Percentiles rank a stretch among this genome's conserved stretches.
phyloP scores from a whole-genome alignment of 2,797 vertebrate species.

The Anisognathus igniventris region DNA sequence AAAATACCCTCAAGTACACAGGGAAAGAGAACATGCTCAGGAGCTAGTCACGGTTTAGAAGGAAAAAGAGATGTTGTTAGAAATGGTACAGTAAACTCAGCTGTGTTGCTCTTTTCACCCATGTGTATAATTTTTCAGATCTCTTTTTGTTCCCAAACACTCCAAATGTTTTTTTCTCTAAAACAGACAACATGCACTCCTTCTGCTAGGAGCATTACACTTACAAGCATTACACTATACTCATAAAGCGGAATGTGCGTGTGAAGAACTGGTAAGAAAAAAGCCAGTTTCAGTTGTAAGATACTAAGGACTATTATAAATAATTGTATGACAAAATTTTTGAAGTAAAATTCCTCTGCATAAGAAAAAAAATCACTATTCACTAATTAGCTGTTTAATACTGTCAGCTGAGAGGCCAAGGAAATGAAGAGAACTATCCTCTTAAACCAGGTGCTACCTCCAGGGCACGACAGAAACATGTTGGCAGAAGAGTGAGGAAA shows the following conservation, averaged over 20 bases:
- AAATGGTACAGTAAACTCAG: background rate
- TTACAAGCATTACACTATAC: background rate
- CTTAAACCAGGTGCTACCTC: conserved; percentile 64
- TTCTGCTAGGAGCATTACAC: background rate
- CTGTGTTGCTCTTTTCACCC: background rate
- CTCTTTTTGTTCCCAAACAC: background rate
- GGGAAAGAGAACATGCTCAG: background rate
- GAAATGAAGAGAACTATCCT: conserved; percentile 30
- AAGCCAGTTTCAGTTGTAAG: background rate
- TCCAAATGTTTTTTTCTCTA: background rate
- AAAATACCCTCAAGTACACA: background rate
- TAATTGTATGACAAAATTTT: background rate
- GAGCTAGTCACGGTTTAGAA: background rate
- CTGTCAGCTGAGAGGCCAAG: conserved; percentile 21
- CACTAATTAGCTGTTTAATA: conserved; percentile 34
- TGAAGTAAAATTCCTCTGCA: background rate
- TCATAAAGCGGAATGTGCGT: background rate
- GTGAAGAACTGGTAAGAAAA: background rate
- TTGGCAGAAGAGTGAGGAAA: conserved; percentile 41
- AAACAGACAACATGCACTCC: background rate
- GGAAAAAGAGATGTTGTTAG: background rate
- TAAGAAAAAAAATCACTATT: background rate
- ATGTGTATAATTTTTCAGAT: background rate
- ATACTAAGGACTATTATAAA: background rate
- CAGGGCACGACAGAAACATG: conserved; percentile 59